Evolutionary conservation across 2,888 invertebrate species (phyloP), one percentile per base, ranked within the genome.

Genomic region (Pristionchus maxplancki): DNA sequence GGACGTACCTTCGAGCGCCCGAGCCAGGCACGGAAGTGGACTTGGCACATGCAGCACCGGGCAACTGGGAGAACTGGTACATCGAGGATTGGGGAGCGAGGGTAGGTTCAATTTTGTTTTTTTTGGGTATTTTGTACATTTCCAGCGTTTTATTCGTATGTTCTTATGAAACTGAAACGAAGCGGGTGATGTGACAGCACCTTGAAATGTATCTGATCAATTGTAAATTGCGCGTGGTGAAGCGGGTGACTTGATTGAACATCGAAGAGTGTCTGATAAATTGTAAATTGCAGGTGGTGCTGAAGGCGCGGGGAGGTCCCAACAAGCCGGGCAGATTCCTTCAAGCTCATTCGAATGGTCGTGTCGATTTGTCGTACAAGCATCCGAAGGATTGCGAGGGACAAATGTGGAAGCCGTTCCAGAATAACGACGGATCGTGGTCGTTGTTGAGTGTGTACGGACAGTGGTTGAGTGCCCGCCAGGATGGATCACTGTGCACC

Each of bases 341-440:
- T 4, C 78, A 44, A 44, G 40, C 48, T 5, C 44, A 81, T n/a
- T 3, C 40, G 44, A 48, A 81, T n/a, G 78, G 78, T 5, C 34
- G 20, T 48, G 48, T 81, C n/a, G 78, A 81, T 44, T n/a, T 81
- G 4, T 40, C 78, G 13, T 40, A 81, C 48, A 44, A n/a, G 34
- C 20, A 40, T 48, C 78, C 78, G 5, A 40, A 81, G 44, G 48
- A 81, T 13, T 81, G 78, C n/a, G 78, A 6, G 20, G 37, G 15
- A 4, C 74, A 81, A n/a, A 81, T 81, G 78, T 74, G 74, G 74
- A 34, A 31, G 31, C 74, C 74, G 37, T 74, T 74, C 74, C 31
- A 64, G 64, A 64, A 64, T 24, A 28, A 20, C 37, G n/a, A 34
- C 37, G 37, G 37, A 9, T 15, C 71, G 15, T 71, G 71, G 71